These are phyloP conservation scores for Halichondria panicea DNA, from an alignment of 37 sponge, comb jelly and placozoan genomes.

Conservation along the genomic window DNA sequence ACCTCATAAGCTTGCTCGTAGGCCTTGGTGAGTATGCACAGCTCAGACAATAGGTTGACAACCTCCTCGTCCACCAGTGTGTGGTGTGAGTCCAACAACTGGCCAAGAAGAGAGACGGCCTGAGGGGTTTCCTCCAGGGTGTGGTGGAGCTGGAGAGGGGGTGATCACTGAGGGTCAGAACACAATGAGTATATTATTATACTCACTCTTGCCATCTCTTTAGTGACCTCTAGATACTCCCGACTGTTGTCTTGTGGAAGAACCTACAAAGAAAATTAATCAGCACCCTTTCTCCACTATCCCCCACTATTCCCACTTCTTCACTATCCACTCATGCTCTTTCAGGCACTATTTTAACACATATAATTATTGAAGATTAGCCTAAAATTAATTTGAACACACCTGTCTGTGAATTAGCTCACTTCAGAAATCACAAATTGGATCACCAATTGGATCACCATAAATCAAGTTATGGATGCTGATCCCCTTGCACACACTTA, in stretches of 20 bases:
- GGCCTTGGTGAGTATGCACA: conserved; percentile 55
- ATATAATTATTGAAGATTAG: no score
- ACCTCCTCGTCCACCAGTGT: conserved; percentile 49
- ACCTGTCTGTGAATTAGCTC: no score
- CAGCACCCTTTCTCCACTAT: background rate
- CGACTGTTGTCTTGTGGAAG: conserved; percentile 25
- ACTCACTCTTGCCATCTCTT: conserved; percentile 71
- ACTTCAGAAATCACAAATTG: no score
- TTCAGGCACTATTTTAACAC: no score
- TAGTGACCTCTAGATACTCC: conserved; percentile 49
- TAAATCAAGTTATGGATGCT: no score
- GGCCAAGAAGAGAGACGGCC: conserved; percentile 49
- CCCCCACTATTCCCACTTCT: background rate
- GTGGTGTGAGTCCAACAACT: conserved; percentile 22
- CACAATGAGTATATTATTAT: background rate
- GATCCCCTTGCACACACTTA: no score
- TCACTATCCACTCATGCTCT: conserved; percentile 21
- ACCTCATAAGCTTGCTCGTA: conserved; percentile 60
- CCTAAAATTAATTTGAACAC: no score
- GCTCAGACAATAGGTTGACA: conserved; percentile 80
- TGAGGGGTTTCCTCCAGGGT: conserved; percentile 18
- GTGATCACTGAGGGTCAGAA: background rate
- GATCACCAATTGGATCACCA: no score
- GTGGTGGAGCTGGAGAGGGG: conserved; percentile 55
- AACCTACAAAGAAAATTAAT: conserved; percentile 14